Evolutionary conservation across 2,113 vertebrate genomes (phyloP), one percentile per base, ranked within the genome.

Genomic region (Gorilla gorilla): DNA sequence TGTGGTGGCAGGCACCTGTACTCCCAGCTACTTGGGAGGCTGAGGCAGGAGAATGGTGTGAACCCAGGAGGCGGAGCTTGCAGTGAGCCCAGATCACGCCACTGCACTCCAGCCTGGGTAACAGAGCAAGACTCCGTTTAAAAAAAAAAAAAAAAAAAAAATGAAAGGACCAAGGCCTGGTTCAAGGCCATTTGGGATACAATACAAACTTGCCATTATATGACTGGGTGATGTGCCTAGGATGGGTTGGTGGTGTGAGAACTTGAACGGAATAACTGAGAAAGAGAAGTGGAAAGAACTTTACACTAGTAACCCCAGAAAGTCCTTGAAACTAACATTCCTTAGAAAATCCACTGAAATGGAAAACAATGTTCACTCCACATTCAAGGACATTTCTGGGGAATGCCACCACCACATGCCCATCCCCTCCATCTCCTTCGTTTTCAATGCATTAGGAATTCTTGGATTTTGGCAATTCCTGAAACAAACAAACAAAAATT

Each of bases 351-450:
- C 7, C 35, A 94, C 22, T n/a, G 13, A 66, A 38, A 27, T 68
- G 38, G 17, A 43, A 76, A 70, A 55, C 27, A 22, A 82, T 9
- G 1, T 14, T 38, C 35, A 38, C 22, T 70, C 18, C 32, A 30
- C 25, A 0, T 27, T 20, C 57, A 22, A 5, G 38, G 78, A 6
- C 13, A 48, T 75, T 90, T 92, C 59, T 79, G 27, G n/a, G 89
- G 18, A 80, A 35, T 2, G 11, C 1, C 10, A 48, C 52, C 8
- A 48, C 27, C 7, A 20, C 23, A 9, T 2, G 2, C 2, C 6
- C 13, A 4, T 8, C 6, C 30, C 23, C 17, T 12, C 45, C 12
- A 25, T 11, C 14, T 7, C 30, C n/a, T 79, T 50, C 23, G 23
- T 38, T 92, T 83, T 68, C 32, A 92, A 61, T 50, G 22, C 22